phyloP scores from a whole-genome alignment of 23 tunicate genomes.

The Botrylloides violaceus region DNA sequence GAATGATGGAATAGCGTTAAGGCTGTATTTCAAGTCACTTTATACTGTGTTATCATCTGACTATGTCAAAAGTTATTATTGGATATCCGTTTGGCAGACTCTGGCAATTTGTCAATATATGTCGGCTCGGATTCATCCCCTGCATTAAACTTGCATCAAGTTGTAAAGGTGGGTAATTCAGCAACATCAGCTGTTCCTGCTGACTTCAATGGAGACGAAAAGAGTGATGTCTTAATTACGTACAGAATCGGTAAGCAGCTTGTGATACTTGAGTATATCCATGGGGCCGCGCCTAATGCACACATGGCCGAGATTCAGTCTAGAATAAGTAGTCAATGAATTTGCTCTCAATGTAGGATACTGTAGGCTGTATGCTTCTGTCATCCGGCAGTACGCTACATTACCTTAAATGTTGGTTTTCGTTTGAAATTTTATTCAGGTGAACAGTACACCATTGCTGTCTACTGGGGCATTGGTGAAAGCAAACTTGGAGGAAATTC shows the following conservation, averaged over 20 bases:
- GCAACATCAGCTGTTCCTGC: conserved; percentile 50
- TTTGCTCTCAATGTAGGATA: too few species aligned
- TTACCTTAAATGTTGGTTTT: not conserved
- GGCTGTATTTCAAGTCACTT: too few species aligned
- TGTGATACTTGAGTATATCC: too few species aligned
- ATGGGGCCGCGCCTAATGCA: too few species aligned
- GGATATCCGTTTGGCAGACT: too few species aligned
- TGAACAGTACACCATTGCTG: not conserved
- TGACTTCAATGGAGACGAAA: conserved; percentile 74
- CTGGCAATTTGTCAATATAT: too few species aligned
- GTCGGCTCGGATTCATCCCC: not conserved
- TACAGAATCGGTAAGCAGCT: not conserved
- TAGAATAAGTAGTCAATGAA: too few species aligned
- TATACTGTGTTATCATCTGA: too few species aligned
- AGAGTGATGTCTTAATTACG: conserved; percentile 26
- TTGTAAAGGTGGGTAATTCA: not conserved
- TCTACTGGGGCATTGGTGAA: conserved; percentile 17
- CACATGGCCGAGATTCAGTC: too few species aligned
- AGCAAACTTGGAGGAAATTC: not conserved
- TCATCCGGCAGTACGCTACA: not conserved
- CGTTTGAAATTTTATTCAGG: not conserved
- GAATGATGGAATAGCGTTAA: too few species aligned
- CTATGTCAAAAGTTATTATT: too few species aligned
- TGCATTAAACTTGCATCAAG: not conserved
- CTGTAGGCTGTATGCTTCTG: too few species aligned